Percentiles rank a stretch among this genome's conserved stretches.
Conservation (phyloP, 2,888 invertebrate species). For the Petrolisthes manimaculis region DNA sequence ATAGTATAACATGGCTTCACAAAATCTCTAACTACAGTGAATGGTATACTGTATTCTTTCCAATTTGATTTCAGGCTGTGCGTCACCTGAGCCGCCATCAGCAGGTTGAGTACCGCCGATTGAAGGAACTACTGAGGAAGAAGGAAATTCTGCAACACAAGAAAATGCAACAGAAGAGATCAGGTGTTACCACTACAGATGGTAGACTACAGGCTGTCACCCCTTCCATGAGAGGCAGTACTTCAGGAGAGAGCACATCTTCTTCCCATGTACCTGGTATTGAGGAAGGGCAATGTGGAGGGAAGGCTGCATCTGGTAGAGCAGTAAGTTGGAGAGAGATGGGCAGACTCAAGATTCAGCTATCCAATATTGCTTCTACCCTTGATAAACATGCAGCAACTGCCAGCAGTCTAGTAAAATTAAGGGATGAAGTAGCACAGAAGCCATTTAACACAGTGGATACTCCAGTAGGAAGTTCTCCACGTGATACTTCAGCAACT, state of each 20-base stretch:
- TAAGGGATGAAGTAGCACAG: background rate
- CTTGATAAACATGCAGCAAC: background rate
- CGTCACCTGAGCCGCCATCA: slow-evolving; percentile 51
- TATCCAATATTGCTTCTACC: slow-evolving; percentile 21
- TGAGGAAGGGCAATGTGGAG: background rate
- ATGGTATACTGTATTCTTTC: no score
- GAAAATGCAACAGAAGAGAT: slow-evolving; percentile 29
- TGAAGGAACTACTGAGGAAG: slow-evolving; percentile 43
- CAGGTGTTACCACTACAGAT: background rate
- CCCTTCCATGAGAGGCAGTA: no score
- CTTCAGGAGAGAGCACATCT: no score
- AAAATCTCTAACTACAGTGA: no score
- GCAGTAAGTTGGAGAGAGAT: slow-evolving; percentile 33
- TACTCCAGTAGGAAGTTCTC: background rate
- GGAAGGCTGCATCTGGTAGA: background rate
- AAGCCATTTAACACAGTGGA: background rate
- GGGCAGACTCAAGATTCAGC: slow-evolving; percentile 37
- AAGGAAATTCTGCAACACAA: slow-evolving; percentile 42
- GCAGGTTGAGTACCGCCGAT: slow-evolving; percentile 45
- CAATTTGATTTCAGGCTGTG: slow-evolving; percentile 32
- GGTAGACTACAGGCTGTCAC: no score
- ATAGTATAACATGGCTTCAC: no score
- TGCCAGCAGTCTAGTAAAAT: background rate
- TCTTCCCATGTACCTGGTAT: no score
- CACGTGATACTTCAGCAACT: background rate